phyloP scores from a whole-genome alignment of 1,140 invertebrate genomes.

The Bicyclus anynana region DNA sequence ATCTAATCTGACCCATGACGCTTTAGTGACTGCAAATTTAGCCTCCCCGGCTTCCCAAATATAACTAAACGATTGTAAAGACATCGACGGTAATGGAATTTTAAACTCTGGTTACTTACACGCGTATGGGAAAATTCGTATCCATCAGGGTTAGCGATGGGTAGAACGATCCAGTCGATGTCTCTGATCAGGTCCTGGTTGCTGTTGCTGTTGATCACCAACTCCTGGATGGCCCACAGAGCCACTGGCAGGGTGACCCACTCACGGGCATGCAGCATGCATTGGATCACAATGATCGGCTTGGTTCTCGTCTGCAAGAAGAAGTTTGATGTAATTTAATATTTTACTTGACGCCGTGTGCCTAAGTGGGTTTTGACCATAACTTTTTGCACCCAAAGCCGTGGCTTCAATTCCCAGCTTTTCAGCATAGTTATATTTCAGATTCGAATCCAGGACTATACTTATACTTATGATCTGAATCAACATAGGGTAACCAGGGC shows the following conservation, averaged over 20 bases:
- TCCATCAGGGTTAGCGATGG: conserved; percentile 79
- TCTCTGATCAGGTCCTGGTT: conserved; percentile 65
- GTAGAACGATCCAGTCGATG: conserved; percentile 71
- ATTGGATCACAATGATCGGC: conserved; percentile 77
- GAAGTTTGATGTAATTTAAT: neutral
- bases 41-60: no score
- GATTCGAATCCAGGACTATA: no score
- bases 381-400: no score
- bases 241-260: conserved; percentile 84
- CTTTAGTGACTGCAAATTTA: no score
- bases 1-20: no score
- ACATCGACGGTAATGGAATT: no score
- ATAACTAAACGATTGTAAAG: no score
- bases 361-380: no score
- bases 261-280: conserved; percentile 78
- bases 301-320: conserved; percentile 11
- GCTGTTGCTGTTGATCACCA: conserved; percentile 79
- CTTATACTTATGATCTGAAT: no score
- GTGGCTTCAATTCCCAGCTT: no score
- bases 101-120: conserved; percentile 23
- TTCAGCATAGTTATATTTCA: no score
- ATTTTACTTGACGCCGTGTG: conserved; percentile 42
- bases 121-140: conserved; percentile 56
- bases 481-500: no score
- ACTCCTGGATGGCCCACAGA: conserved; percentile 80